Percentiles rank a stretch among this genome's conserved stretches.
Conservation (phyloP, 2,797 vertebrate genomes). For the Notoglanidium macrostoma region DNA sequence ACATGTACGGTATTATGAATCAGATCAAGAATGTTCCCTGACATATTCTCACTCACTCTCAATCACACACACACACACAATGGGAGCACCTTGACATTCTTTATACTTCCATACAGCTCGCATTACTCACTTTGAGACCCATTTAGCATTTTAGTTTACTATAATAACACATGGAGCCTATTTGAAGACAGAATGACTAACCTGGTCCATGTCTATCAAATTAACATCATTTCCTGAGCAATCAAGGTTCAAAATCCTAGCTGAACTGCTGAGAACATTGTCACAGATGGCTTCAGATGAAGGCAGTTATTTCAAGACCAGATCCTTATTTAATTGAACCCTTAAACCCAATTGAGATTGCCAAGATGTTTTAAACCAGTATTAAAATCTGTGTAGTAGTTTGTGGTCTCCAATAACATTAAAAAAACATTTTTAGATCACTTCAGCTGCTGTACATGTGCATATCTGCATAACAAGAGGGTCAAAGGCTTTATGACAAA, state of each 20-base stretch:
- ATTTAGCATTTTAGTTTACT: not conserved
- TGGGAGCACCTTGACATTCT: too few relatives aligned
- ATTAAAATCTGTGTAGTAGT: not conserved
- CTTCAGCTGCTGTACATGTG: not conserved
- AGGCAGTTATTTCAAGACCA: not conserved
- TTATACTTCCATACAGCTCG: not conserved
- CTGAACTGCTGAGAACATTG: not conserved
- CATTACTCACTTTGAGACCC: not conserved
- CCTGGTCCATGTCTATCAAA: not conserved
- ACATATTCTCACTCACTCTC: not conserved
- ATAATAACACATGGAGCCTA: not conserved
- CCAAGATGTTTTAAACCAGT: not conserved
- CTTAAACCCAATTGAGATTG: not conserved
- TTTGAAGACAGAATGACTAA: not conserved
- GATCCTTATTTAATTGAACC: not conserved
- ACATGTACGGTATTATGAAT: conserved; percentile 26
- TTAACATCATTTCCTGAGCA: not conserved
- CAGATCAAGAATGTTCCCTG: conserved; percentile 10
- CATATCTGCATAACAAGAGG: not conserved
- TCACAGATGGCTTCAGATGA: not conserved
- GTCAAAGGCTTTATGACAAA: not conserved
- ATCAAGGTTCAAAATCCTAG: not conserved
- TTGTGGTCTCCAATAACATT: not conserved
- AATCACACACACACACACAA: not conserved
- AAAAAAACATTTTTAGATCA: not conserved